Conservation (phyloP, 1,140 invertebrate genomes). For the Marisa cornuarietis region DNA sequence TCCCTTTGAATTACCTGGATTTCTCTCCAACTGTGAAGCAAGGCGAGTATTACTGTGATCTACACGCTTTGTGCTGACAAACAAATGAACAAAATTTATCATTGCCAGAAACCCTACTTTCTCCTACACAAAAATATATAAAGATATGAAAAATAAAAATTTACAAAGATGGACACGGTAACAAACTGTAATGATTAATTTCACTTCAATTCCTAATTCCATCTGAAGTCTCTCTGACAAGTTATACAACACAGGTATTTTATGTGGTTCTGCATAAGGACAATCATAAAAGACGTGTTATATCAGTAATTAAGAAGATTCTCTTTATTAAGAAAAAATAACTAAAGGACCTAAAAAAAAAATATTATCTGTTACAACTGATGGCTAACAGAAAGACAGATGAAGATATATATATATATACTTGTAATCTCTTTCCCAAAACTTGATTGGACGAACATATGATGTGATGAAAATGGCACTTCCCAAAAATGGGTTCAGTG, state of each 20-base stretch:
- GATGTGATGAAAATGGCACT: conserved; percentile 98
- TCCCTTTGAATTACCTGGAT: conserved; percentile 74
- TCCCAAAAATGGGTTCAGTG: conserved; percentile 69
- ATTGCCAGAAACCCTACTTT: not conserved
- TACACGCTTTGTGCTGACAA: conserved; percentile 83
- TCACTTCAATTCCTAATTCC: no score
- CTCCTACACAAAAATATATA: not conserved
- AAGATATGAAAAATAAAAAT: no score
- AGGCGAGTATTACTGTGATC: conserved; percentile 97
- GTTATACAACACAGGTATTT: no score
- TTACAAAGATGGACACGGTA: no score
- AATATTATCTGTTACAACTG: no score
- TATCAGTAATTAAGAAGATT: no score
- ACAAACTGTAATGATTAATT: not conserved
- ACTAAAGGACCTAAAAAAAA: no score
- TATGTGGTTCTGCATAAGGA: no score
- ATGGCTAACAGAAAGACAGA: no score
- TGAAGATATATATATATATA: conserved; percentile 46
- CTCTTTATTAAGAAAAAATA: no score
- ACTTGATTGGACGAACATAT: conserved; percentile 97
- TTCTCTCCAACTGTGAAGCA: conserved; percentile 93
- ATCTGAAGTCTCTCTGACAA: no score
- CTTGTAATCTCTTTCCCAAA: conserved; percentile 99
- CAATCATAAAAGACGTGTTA: no score
- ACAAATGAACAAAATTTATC: conserved; percentile 6